Evolutionary conservation across 2,888 invertebrate species (phyloP).

Genomic region (Coleophora flavipennella): DNA sequence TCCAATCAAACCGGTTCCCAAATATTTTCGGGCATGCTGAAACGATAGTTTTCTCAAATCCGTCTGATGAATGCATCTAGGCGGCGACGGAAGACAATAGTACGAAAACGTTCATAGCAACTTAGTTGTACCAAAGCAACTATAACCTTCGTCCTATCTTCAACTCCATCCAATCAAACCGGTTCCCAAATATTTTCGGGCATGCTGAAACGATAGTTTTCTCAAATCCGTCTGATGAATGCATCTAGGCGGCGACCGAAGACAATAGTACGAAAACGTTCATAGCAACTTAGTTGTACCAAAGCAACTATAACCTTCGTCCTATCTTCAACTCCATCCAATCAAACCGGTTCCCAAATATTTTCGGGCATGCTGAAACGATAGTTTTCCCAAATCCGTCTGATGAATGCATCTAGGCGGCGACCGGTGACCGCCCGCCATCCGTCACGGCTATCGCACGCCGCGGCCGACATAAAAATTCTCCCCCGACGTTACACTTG

Average conservation of each 20-base stretch:
- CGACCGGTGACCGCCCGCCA: conserved; percentile 40
- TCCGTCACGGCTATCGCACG: conserved; percentile 48
- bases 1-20: no score
- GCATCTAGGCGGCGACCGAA: conserved; percentile 37
- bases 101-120: conserved; percentile 52
- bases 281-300: no score
- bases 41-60: conserved; percentile 23
- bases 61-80: conserved; percentile 46
- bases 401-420: conserved; percentile 46
- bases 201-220: conserved; percentile 6
- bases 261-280: conserved; percentile 50
- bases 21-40: no score
- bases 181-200: no score
- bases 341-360: no score
- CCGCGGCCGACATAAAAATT: conserved; percentile 54
- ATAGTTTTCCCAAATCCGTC: conserved; percentile 18
- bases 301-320: no score
- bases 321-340: no score
- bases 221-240: conserved; percentile 42
- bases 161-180: no score
- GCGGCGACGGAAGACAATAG: conserved; percentile 34
- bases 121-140: no score
- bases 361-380: conserved; percentile 4
- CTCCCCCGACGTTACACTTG: conserved; percentile 56
- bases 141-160: no score